These are phyloP conservation scores for Araneus ventricosus DNA, from an alignment of 1,140 invertebrate species.

Conservation along the genomic window DNA sequence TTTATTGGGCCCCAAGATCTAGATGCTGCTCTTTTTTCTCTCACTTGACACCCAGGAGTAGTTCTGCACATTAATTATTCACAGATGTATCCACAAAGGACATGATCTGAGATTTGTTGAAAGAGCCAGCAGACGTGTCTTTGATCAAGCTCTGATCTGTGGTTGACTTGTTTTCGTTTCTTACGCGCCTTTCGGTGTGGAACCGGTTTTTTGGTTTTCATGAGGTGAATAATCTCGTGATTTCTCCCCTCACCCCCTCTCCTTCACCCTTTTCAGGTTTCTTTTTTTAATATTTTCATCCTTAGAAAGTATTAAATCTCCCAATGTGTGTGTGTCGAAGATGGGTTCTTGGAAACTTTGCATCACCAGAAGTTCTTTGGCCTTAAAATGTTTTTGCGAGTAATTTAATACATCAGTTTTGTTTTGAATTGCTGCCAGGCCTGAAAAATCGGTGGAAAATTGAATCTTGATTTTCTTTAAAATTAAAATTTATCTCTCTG, in stretches of 20 bases:
- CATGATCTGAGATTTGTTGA: conserved; percentile 8
- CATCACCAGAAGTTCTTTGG: neutral
- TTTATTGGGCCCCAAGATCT: neutral
- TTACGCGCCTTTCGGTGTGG: neutral
- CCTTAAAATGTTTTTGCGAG: neutral
- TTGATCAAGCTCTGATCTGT: neutral
- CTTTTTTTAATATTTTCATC: neutral
- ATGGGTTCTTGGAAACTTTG: neutral
- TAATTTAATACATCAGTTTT: neutral
- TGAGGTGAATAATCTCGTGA: conserved; percentile 25
- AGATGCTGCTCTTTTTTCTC: neutral
- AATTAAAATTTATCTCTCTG: no score
- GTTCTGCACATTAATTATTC: conserved; percentile 23
- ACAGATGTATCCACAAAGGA: neutral
- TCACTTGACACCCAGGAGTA: neutral
- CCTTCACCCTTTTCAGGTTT: neutral
- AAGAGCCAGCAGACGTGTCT: neutral
- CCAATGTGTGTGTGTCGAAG: neutral
- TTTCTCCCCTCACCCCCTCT: neutral
- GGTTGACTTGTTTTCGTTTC: neutral
- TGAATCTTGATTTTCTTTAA: no score
- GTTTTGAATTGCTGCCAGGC: no score
- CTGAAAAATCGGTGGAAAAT: no score
- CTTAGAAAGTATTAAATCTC: neutral
- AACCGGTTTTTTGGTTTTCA: neutral